These are phyloP conservation scores for Clunio marinus DNA, from an alignment of 2,888 invertebrate genomes.

Conservation along the genomic window DNA sequence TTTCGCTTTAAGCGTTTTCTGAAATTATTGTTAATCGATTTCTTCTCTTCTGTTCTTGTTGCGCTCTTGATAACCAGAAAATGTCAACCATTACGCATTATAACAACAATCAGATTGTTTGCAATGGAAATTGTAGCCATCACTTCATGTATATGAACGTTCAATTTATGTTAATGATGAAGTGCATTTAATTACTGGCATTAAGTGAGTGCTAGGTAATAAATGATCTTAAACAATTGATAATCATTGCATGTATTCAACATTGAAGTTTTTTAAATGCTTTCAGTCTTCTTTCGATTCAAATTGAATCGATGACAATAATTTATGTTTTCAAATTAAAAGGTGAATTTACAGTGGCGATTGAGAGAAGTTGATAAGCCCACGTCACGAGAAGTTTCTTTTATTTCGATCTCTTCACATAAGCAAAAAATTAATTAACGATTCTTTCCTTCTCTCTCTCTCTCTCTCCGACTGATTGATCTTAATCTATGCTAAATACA, in stretches of 20 bases:
- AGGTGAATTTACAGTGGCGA: constrained; percentile 29
- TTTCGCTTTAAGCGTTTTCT: not conserved
- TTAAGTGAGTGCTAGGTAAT: no score
- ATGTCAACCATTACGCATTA: constrained; percentile 7
- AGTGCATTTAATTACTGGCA: no score
- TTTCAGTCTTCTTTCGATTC: not conserved
- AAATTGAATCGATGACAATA: constrained; percentile 2
- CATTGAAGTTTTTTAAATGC: not conserved
- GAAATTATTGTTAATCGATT: constrained; percentile 30
- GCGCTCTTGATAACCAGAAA: not conserved
- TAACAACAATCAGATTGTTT: not conserved
- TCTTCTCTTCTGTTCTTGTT: not conserved
- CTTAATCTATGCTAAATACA: constrained; percentile 31
- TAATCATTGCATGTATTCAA: constrained; percentile 15
- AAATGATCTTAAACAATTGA: not conserved
- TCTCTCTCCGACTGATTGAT: constrained; percentile 16
- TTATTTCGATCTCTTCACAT: not conserved
- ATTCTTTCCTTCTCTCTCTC: not conserved
- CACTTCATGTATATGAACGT: no score
- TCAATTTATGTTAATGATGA: no score
- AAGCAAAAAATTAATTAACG: constrained; percentile 24
- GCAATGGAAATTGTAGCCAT: no score
- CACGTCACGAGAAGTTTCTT: not conserved
- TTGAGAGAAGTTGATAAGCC: constrained; percentile 27
- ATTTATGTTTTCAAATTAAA: constrained; percentile 11